Evolutionary conservation across 2,888 invertebrate species (phyloP).

Genomic region (Acanthosepion pharaonis): DNA sequence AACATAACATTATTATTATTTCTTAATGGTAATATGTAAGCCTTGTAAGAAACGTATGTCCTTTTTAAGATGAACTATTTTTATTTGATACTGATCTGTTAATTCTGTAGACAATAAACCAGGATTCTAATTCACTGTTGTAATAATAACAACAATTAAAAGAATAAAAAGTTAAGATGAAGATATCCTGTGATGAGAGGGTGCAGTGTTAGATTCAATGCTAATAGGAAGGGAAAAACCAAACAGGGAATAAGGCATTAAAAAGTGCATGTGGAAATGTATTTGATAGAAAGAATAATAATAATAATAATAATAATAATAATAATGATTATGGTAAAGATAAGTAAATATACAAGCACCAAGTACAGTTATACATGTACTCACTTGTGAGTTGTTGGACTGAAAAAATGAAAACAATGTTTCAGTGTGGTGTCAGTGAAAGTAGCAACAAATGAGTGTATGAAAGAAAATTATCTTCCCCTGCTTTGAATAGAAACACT

Average conservation of each 20-base stretch:
- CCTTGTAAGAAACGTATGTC: too few species aligned
- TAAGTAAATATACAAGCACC: conserved; percentile 34
- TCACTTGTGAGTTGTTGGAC: conserved; percentile 43
- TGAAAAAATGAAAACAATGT: conserved; percentile 35
- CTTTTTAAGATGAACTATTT: too few species aligned
- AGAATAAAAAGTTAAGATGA: neutral
- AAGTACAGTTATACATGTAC: conserved; percentile 41
- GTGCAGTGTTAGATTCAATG: neutral
- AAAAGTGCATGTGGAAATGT: neutral
- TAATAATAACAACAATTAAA: neutral
- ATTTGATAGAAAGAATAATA: neutral
- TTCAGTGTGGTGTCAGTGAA: neutral
- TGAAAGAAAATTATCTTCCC: neutral
- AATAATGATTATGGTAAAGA: neutral
- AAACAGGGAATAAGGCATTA: neutral
- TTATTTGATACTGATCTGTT: too few species aligned
- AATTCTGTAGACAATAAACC: too few species aligned
- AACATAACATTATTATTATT: too few species aligned
- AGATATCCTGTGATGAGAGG: neutral
- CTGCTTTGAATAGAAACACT: too few species aligned
- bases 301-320: neutral
- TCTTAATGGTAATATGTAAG: too few species aligned
- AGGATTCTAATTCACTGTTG: neutral
- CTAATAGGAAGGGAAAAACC: neutral
- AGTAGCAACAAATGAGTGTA: neutral